Evolutionary conservation across 2,888 invertebrate genomes (phyloP).

Genomic region (Brachyopa scutellaris): DNA sequence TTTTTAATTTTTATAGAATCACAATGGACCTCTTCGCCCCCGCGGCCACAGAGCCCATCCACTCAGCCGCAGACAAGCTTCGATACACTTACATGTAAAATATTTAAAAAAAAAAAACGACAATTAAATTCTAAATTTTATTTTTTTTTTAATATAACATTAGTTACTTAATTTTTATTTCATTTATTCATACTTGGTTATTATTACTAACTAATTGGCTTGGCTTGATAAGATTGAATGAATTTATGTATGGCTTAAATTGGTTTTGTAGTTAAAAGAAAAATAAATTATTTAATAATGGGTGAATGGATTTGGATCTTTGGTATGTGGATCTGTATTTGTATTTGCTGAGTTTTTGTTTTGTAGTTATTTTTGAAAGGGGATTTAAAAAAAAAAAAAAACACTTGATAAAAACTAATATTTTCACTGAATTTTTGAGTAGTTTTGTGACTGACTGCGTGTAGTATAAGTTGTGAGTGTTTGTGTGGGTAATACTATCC

Average conservation of each 20-base stretch:
- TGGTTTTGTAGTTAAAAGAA: conserved; percentile 4
- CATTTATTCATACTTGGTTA: conserved; percentile 10
- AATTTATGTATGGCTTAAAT: neutral
- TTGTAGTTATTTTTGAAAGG: neutral
- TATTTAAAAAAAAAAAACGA: conserved; percentile 76
- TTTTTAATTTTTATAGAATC: conserved; percentile 82
- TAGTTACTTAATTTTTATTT: conserved; percentile 39
- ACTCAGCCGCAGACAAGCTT: conserved; percentile 83
- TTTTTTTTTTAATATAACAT: conserved; percentile 30
- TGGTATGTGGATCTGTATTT: neutral
- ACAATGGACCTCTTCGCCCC: conserved; percentile 83
- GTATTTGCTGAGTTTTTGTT: neutral
- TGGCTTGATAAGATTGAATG: conserved; percentile 66
- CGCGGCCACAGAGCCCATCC: conserved; percentile 82
- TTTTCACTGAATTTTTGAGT: too few species aligned
- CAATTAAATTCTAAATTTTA: conserved; percentile 71
- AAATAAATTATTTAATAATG: neutral
- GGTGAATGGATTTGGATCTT: conserved; percentile 15
- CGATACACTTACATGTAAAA: conserved; percentile 83
- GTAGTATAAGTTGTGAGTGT: too few species aligned
- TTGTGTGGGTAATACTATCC: too few species aligned
- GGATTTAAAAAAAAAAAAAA: too few species aligned
- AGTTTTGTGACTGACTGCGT: too few species aligned
- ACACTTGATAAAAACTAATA: too few species aligned
- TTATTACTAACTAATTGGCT: conserved; percentile 61